Evolutionary conservation across 2,888 invertebrate species (phyloP), one percentile per base, ranked within the genome.

Genomic region (Watsonalla binaria): DNA sequence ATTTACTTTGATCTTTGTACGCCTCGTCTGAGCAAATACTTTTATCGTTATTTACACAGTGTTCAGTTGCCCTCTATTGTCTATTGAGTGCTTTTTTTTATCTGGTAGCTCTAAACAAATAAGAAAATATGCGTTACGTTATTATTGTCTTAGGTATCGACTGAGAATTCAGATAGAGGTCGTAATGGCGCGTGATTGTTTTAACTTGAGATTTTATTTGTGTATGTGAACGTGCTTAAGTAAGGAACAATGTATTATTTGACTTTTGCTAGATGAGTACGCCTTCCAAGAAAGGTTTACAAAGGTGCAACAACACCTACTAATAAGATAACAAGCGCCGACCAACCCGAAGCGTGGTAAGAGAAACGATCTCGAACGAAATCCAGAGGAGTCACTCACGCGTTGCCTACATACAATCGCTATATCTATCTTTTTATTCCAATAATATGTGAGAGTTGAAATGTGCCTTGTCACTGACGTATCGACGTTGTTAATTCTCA

Each of bases 21-120:
- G 80, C 76, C 80, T 83, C 77, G 73, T 79, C 78, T 78, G 73
- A 75, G 80, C 80, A 90, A 90, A 89, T 83, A 90, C 88, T 87
- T 89, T 88, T 86, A 88, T 85, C 86, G 74, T 72, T 88, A 81
- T 90, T 89, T 82, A 87, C 84, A 78, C 77, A 85, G 84, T 83
- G 79, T 86, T 74, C 75, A 79, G 83, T 86, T 82, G 75, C 84
- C 77, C 76, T 81, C 81, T 80, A 82, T 84, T 74, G 71, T 68
- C 68, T 73, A 75, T 74, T 71, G 77, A 78, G 72, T 78, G 68
- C 74, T 80, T 79, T 78, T 24, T 74, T 74, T 77, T 74, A 69
- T 66, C 63, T 64, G 67, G 70, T 76, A 64, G 69, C 66, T 61
- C 72, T 76, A 62, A 65, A 67, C 70, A 72, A 69, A 69, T 70